Conservation (phyloP, 2,888 invertebrate species). For the Mesochorus sp. region DNA sequence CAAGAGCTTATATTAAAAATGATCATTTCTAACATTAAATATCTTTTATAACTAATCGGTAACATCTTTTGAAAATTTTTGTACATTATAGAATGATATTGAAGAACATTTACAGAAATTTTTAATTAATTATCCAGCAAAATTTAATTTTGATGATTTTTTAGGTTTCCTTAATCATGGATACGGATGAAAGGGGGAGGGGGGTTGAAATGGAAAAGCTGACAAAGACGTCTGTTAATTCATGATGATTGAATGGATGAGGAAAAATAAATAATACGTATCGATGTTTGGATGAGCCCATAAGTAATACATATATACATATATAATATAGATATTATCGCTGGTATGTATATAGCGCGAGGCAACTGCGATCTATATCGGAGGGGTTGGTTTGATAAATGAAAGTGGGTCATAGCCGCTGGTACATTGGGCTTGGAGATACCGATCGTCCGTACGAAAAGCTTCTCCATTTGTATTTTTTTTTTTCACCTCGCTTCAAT, state of each 20-base stretch:
- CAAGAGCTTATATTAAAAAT: too few species aligned
- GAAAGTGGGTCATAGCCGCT: slow-evolving; percentile 55
- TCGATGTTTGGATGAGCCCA: neutral
- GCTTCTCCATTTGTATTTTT: slow-evolving; percentile 5
- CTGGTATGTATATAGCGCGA: neutral
- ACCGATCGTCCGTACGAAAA: slow-evolving; percentile 26
- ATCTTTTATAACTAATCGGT: too few species aligned
- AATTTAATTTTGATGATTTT: neutral
- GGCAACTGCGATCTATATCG: slow-evolving; percentile 33
- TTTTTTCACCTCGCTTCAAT: slow-evolving; percentile 8
- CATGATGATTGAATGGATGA: neutral
- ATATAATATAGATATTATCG: slow-evolving; percentile 24
- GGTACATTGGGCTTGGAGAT: slow-evolving; percentile 22
- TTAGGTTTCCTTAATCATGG: too few species aligned
- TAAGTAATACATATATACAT: neutral
- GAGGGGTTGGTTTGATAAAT: slow-evolving; percentile 49
- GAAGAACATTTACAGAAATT: too few species aligned
- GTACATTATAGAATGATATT: too few species aligned
- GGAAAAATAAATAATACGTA: neutral
- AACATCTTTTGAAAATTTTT: too few species aligned
- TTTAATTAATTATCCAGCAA: too few species aligned
- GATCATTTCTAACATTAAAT: too few species aligned
- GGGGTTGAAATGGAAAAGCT: neutral
- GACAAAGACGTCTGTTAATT: neutral
- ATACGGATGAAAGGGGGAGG: too few species aligned